Evolutionary conservation across 1,140 invertebrate species (phyloP), one percentile per base, ranked within the genome.

Genomic region (Drosophila novamexicana): DNA sequence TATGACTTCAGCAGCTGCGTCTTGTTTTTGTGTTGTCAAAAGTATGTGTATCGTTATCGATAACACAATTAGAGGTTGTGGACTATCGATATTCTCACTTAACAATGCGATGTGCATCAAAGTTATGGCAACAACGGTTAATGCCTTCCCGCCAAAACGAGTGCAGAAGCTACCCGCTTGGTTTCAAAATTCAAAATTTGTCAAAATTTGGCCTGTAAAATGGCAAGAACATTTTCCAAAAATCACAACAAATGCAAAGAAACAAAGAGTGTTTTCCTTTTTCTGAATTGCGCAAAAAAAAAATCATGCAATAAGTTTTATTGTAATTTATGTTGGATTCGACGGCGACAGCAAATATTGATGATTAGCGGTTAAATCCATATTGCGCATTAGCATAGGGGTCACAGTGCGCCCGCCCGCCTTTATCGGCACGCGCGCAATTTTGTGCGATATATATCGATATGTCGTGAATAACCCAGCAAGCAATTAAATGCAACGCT

Each of bases 401-500:
- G 22, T 2, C n/a, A 36, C 29, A 12, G 10, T 7, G 12, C 42
- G 34, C 58, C 34, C 42, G 22, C 22, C 22, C 22, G 22, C 34
- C 45, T 50, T 32, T n/a, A 18, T 44, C 53, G 34, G 14, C 42
- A 18, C 42, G 16, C 63, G 34, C 36, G 32, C 12, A 47, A 6
- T 29, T 6, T n/a, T 12, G 12, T 9, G 0, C 44, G 42, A 61
- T 61, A 49, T 14, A 22, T 59, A 71, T 70, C 61, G 53, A 57
- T 61, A 57, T 14, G 37, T 32, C 14, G 39, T 58, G 10, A 34
- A 62, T 39, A 12, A 36, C 53, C 50, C 49, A 32, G 45, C 39
- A 56, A 52, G 40, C 16, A 18, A 57, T 36, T 29, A 62, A 61
- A 69, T 68, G 58, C 71, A 70, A 75, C 67, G 47, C 67, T 70